Evolutionary conservation across 2,888 invertebrate species (phyloP).

Genomic region (Tachina lurida): DNA sequence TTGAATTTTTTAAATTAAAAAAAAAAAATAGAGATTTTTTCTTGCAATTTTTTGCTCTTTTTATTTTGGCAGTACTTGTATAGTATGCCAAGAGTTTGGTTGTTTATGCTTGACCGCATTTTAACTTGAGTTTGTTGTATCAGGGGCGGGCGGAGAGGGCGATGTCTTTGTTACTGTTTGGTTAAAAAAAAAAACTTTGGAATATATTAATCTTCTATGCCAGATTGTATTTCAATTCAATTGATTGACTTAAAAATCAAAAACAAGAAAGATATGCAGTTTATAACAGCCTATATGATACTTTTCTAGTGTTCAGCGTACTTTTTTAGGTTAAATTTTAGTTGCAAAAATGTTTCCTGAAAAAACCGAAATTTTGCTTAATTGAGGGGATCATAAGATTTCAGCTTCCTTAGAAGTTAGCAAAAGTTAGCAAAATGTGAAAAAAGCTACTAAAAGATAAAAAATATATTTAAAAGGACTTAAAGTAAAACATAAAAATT

Average conservation of each 20-base stretch:
- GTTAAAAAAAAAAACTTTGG: not conserved
- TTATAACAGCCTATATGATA: too few species aligned
- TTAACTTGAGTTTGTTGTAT: slow-evolving; percentile 16
- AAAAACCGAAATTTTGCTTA: too few species aligned
- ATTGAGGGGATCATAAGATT: too few species aligned
- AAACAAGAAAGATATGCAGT: not conserved
- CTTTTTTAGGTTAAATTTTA: too few species aligned
- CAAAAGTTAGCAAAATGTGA: too few species aligned
- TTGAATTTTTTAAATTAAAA: slow-evolving; percentile 62
- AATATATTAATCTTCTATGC: slow-evolving; percentile 44
- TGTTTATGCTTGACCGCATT: slow-evolving; percentile 54
- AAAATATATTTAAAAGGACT: too few species aligned
- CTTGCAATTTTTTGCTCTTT: slow-evolving; percentile 4
- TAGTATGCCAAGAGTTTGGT: slow-evolving; percentile 25
- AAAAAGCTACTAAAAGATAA: too few species aligned
- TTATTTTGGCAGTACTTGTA: slow-evolving; percentile 5
- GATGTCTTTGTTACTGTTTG: slow-evolving; percentile 9
- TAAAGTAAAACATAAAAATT: too few species aligned
- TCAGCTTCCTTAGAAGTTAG: too few species aligned
- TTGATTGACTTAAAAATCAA: slow-evolving; percentile 37
- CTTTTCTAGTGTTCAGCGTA: too few species aligned
- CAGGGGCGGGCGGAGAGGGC: too few species aligned
- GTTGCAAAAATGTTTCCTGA: too few species aligned
- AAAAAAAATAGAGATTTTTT: slow-evolving; percentile 32
- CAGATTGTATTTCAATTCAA: slow-evolving; percentile 19